phyloP scores from a whole-genome alignment of 2,888 invertebrate species.

The Lepas anatifera region DNA sequence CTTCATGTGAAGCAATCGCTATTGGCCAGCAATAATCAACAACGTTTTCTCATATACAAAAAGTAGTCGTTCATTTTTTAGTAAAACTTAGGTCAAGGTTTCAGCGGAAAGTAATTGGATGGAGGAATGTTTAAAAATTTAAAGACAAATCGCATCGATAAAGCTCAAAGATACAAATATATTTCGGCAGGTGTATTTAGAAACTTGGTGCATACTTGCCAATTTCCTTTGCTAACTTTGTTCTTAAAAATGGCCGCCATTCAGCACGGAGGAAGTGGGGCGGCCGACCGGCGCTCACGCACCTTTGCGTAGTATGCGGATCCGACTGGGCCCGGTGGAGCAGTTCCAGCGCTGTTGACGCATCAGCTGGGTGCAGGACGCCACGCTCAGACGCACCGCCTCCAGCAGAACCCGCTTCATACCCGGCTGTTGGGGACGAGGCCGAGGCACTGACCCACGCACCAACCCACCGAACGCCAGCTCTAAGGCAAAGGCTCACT shows the following conservation, averaged over 20 bases:
- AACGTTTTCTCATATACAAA: too few relatives aligned
- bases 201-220: background rate
- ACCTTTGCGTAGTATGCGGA: slow-evolving; percentile 20
- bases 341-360: slow-evolving; percentile 70
- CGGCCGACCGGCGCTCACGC: background rate
- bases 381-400: slow-evolving; percentile 51
- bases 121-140: background rate
- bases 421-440: slow-evolving; percentile 32
- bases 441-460: too few relatives aligned
- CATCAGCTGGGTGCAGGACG: slow-evolving; percentile 53
- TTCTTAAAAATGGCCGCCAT: background rate
- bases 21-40: too few relatives aligned
- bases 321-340: slow-evolving; percentile 35
- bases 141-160: background rate
- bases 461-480: too few relatives aligned
- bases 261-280: too few relatives aligned
- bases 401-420: slow-evolving; percentile 59
- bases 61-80: too few relatives aligned
- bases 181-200: background rate
- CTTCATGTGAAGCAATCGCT: too few relatives aligned
- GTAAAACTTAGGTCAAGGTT: too few relatives aligned
- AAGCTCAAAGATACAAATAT: background rate
- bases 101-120: too few relatives aligned
- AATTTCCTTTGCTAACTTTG: background rate
- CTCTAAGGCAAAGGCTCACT: too few relatives aligned